Conservation (phyloP, 2,113 vertebrate species). For the Microcebus murinus region DNA sequence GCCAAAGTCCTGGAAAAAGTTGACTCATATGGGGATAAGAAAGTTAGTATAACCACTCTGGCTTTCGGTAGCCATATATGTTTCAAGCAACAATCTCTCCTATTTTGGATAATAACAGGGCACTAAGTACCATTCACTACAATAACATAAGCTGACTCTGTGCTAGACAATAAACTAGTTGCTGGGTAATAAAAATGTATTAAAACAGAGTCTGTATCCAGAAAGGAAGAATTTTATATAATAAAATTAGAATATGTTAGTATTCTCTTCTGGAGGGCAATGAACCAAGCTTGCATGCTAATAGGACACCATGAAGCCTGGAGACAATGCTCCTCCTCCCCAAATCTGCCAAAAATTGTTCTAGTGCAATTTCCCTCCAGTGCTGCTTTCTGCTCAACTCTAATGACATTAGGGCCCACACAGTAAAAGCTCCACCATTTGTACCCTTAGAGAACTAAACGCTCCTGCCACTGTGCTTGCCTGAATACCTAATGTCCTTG, state of each 20-base stretch:
- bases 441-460: background rate
- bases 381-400: background rate
- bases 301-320: background rate
- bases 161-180: conserved; percentile 5
- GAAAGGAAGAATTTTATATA: background rate
- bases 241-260: conserved; percentile 21
- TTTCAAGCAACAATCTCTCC: background rate
- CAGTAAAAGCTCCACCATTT: background rate
- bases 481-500: background rate
- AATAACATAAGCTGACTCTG: background rate
- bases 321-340: background rate
- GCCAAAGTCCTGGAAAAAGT: background rate
- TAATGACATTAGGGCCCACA: background rate
- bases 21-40: background rate
- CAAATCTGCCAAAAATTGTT: background rate
- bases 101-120: background rate
- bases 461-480: background rate
- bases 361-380: background rate
- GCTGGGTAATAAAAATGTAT: conserved; percentile 39
- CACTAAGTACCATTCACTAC: background rate
- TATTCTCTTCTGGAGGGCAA: background rate
- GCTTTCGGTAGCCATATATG: background rate
- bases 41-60: background rate
- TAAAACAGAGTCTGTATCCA: conserved; percentile 16
- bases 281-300: background rate